Evolutionary conservation across 1,140 invertebrate genomes (phyloP).

Genomic region (Epicauta chinensis): DNA sequence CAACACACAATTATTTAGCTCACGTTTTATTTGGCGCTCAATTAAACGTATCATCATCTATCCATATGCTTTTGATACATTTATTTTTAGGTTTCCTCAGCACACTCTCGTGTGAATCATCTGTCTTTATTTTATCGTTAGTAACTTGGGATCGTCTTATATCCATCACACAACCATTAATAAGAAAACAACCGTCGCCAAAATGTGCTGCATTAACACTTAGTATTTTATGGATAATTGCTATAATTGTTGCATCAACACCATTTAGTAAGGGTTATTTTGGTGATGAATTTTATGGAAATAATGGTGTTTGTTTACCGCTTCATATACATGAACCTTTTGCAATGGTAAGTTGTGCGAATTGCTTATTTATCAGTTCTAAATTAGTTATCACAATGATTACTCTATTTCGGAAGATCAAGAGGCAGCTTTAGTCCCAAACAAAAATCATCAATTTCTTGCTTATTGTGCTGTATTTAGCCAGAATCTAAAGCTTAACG

Average conservation of each 20-base stretch:
- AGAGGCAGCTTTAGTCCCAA: too few relatives aligned
- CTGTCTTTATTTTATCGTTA: conserved; percentile 56
- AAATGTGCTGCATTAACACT: conserved; percentile 41
- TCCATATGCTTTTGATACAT: not conserved
- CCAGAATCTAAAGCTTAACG: too few relatives aligned
- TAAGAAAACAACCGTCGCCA: conserved; percentile 38
- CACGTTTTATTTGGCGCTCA: too few relatives aligned
- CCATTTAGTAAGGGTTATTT: conserved; percentile 48
- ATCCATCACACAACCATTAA: conserved; percentile 54
- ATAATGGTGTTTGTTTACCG: conserved; percentile 56
- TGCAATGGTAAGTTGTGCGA: conserved; percentile 41
- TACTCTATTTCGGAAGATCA: too few relatives aligned
- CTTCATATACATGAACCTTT: conserved; percentile 58
- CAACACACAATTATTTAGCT: too few relatives aligned
- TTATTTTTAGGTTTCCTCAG: conserved; percentile 52
- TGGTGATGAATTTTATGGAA: conserved; percentile 52
- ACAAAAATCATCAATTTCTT: too few relatives aligned
- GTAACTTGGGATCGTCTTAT: conserved; percentile 59
- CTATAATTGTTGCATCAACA: conserved; percentile 46
- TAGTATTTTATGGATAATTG: conserved; percentile 50
- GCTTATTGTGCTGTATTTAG: too few relatives aligned
- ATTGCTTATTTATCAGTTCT: not conserved
- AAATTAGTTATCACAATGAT: not conserved
- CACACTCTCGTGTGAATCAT: conserved; percentile 60
- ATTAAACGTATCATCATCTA: not conserved